Conservation (phyloP, 2,888 invertebrate species). For the Aricia artaxerxes region DNA sequence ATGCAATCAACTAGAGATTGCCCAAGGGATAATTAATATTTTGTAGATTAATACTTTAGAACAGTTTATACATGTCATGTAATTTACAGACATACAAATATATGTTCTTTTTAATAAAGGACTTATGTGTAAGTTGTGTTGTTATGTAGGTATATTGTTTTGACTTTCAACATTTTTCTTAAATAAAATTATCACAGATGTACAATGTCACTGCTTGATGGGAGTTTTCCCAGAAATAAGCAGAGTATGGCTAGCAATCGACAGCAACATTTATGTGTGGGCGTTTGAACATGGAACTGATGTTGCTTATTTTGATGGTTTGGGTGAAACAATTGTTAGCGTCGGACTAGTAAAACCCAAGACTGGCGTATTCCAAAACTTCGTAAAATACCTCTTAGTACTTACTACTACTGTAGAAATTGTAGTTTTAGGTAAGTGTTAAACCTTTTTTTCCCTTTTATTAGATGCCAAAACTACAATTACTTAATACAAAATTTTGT, state of each 20-base stretch:
- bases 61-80: no score
- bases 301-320: constrained; percentile 97
- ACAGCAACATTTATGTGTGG: constrained; percentile 99
- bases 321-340: constrained; percentile 95
- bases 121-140: no score
- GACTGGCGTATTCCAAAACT: constrained; percentile 91
- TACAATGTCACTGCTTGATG: constrained; percentile 98
- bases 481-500: neutral
- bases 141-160: neutral
- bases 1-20: no score
- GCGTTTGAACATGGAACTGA: constrained; percentile 97
- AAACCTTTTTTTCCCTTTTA: neutral
- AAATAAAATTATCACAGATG: constrained; percentile 81
- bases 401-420: constrained; percentile 97
- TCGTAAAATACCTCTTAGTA: constrained; percentile 94
- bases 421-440: constrained; percentile 88
- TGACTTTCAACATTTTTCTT: constrained; percentile 40
- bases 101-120: no score
- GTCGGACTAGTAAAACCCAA: constrained; percentile 95
- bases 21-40: no score
- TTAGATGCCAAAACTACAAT: neutral
- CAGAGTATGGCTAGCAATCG: constrained; percentile 98
- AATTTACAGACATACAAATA: no score
- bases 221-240: constrained; percentile 98
- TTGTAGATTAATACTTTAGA: no score